Base-by-base conservation (phyloP, 1,140 invertebrate genomes). In the Dryas iulia region DNA sequence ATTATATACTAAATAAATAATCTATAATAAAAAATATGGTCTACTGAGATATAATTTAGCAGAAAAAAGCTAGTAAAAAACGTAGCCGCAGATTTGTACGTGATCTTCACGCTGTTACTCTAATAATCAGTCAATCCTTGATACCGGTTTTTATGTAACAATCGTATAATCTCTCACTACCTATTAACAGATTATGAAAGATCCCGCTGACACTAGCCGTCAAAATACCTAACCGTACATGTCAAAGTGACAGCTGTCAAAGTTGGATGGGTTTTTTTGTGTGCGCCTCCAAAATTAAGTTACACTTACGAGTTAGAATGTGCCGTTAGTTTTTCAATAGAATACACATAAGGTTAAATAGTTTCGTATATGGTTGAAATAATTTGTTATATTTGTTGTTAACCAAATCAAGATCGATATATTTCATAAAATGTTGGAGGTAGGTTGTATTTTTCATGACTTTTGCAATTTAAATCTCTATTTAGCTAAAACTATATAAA, bases 171-270 rank as follows among this genome's bases (percentile, higher is more conserved):
- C 59, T 25, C 8, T 47, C 39, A 47, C 39, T 60, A 23, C 12
- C 57, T 59, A 60, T 24, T 60, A 59, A 58, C 14, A 39, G 30
- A 58, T 71, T 62, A 62, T 53, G 26, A 62, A 30, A 18, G 24
- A 18, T 62, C 35, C 28, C 53, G 64, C 30, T 66, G 69, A 71
- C 64, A 61, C 6, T 25, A 18, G 56, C 25, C 59, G 61, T 65
- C 68, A 60, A 35, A 59, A 57, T 53, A 33, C 28, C 28, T 14
- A 39, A 35, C 53, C 12, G 12, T 39, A 70, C 61, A 30, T 70
- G 68, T 70, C 62, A 62, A 67, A 31, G 1, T 67, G 64, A 72
- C 70, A 63, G 70, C 59, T 62, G 69, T 57, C 64, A 61, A 57
- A 65, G 24, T 63, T 52, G 21, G 53, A 23, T 58, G 33, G n/a